Conservation (phyloP, 2,113 vertebrate genomes). For the Crotalus tigris region DNA sequence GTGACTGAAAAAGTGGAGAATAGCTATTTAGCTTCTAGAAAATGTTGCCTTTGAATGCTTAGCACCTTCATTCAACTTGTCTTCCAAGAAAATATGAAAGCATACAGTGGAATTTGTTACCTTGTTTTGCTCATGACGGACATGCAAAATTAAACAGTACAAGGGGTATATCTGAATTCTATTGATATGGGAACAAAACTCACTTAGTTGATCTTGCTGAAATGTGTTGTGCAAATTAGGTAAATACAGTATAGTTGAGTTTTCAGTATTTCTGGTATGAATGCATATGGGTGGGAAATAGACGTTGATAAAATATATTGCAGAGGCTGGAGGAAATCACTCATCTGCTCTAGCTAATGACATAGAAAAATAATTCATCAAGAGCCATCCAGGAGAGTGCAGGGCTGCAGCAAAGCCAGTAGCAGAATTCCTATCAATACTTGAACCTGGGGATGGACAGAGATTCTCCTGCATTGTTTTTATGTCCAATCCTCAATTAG, state of each 20-base stretch:
- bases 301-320: not conserved
- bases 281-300: not conserved
- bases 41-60: slow-evolving; percentile 20
- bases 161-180: not conserved
- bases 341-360: not conserved
- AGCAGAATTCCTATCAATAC: not conserved
- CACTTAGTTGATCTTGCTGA: not conserved
- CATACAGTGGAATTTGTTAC: not conserved
- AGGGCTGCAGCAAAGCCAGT: not conserved
- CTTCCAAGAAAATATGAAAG: not conserved
- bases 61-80: not conserved
- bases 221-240: not conserved
- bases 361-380: not conserved
- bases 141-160: not conserved
- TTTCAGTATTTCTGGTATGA: not conserved
- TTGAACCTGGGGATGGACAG: not conserved
- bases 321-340: not conserved
- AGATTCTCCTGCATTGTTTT: not conserved
- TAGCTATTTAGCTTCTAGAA: slow-evolving; percentile 32
- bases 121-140: not conserved
- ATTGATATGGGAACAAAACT: not conserved
- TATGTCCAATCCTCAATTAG: not conserved
- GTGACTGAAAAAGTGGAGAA: slow-evolving; percentile 9
- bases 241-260: not conserved
- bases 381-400: not conserved